phyloP scores from a whole-genome alignment of 2,113 vertebrate species.

The Vanacampus margaritifer region DNA sequence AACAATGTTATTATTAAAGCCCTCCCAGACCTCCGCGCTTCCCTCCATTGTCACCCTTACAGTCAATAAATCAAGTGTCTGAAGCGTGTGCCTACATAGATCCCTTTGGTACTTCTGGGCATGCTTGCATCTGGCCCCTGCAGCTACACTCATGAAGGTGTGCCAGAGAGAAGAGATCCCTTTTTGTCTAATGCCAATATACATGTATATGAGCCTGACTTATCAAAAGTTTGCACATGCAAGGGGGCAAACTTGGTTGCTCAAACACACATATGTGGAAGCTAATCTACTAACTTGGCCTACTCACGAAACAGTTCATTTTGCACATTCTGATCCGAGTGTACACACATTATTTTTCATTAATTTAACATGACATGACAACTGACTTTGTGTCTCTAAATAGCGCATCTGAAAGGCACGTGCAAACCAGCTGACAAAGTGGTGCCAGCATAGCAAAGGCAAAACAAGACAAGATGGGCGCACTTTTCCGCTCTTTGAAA shows the following conservation, averaged over 20 bases:
- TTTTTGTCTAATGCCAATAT: neutral
- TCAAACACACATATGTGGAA: neutral
- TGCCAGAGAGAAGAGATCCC: neutral
- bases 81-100: conserved; percentile 46
- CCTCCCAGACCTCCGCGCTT: conserved; percentile 55
- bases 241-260: neutral
- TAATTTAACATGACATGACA: too few species aligned
- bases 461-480: too few species aligned
- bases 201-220: neutral
- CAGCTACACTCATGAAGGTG: conserved; percentile 36
- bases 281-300: neutral
- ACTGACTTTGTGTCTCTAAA: neutral
- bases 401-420: neutral
- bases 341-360: too few species aligned
- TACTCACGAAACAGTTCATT: neutral
- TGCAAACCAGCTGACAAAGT: neutral
- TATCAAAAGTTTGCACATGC: neutral
- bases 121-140: conserved; percentile 15
- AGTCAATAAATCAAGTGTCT: conserved; percentile 67
- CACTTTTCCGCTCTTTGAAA: too few species aligned
- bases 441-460: too few species aligned
- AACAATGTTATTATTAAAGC: conserved; percentile 72
- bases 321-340: neutral
- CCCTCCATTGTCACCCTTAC: conserved; percentile 54
- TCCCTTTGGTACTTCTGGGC: conserved; percentile 39